These are phyloP conservation scores for Salvelinus alpinus DNA, from an alignment of 2,113 vertebrate species.

Conservation along the genomic window DNA sequence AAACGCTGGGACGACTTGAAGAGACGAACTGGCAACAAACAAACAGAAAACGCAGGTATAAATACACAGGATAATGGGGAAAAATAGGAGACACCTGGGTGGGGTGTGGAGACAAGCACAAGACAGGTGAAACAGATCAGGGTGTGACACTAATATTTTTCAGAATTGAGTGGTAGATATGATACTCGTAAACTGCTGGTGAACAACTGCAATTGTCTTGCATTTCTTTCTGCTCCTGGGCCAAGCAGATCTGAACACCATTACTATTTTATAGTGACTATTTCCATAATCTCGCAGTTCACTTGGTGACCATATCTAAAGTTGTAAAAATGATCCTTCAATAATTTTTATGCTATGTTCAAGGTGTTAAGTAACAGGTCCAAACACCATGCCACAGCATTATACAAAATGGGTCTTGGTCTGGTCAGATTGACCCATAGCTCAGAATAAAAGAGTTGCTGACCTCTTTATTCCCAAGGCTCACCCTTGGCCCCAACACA, in stretches of 20 bases:
- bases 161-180: background rate
- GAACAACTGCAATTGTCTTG: background rate
- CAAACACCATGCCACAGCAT: background rate
- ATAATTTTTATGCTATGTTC: background rate
- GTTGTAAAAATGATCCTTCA: background rate
- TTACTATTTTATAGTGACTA: constrained; percentile 6
- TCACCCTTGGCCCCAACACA: background rate
- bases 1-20: no score
- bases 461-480: constrained; percentile 3
- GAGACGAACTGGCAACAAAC: no score
- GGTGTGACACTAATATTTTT: no score
- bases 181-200: background rate
- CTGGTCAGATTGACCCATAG: background rate
- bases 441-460: background rate
- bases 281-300: constrained; percentile 13
- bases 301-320: constrained; percentile 5
- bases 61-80: no score
- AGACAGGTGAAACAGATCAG: no score
- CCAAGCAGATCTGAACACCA: background rate
- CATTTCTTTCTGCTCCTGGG: background rate
- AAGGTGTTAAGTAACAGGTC: background rate
- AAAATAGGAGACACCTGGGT: no score
- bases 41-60: no score
- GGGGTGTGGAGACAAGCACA: no score
- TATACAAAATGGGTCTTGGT: background rate